Percentiles rank a stretch among this genome's conserved stretches.
These are phyloP conservation scores for Cylloceria caligata DNA, from an alignment of 2,888 invertebrate species.

Conservation along the genomic window DNA sequence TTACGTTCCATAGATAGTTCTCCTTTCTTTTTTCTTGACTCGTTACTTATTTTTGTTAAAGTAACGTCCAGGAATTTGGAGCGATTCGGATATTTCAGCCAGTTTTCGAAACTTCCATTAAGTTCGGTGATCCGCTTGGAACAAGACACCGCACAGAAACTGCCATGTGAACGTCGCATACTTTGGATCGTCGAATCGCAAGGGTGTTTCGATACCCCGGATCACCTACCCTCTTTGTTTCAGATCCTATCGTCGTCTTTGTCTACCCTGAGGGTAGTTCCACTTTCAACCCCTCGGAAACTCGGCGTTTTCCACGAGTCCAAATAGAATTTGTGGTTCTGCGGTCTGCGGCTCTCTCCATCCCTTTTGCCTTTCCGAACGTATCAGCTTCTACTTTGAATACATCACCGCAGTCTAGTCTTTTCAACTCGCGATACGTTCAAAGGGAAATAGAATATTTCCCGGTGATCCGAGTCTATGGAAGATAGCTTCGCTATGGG, in stretches of 20 bases:
- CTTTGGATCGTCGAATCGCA: neutral
- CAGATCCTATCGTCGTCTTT: neutral
- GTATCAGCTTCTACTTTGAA: conserved; percentile 53
- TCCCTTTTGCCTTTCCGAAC: conserved; percentile 22
- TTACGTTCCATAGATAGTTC: neutral
- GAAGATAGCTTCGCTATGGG: conserved; percentile 16
- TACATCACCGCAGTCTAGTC: conserved; percentile 36
- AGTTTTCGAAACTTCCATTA: conserved; percentile 13
- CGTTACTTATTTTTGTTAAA: too few species aligned
- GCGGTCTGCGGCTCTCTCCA: conserved; percentile 36
- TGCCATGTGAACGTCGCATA: neutral
- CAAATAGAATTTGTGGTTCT: conserved; percentile 66
- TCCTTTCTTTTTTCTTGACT: neutral
- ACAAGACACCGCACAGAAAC: neutral
- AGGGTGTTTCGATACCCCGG: conserved; percentile 11
- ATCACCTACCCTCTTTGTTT: conserved; percentile 14
- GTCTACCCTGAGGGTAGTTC: conserved; percentile 10
- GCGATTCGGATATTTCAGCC: neutral
- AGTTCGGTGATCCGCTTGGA: neutral
- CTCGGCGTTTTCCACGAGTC: conserved; percentile 48
- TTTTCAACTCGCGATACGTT: conserved; percentile 28
- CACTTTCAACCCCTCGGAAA: conserved; percentile 40
- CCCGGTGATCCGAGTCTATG: conserved; percentile 42
- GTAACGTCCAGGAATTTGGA: neutral
- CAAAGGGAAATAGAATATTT: conserved; percentile 33